Conservation (phyloP, 2,888 invertebrate species). For the Petrolisthes manimaculis region DNA sequence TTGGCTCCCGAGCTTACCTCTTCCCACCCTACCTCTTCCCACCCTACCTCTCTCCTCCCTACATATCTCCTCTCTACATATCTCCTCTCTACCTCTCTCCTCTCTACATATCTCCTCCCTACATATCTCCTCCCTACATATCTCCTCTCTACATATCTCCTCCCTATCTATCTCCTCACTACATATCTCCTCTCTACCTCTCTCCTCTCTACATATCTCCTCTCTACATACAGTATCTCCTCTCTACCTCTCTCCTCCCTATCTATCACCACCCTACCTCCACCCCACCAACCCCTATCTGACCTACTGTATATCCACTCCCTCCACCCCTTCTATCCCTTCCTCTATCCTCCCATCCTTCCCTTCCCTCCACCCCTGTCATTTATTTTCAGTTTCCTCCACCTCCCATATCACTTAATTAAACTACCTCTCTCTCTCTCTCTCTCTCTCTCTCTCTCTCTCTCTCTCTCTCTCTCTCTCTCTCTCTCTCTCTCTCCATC, state of each 20-base stretch:
- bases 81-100: background rate
- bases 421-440: conserved; percentile 4
- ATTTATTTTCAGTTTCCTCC: background rate
- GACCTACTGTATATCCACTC: too few relatives aligned
- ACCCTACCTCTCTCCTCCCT: background rate
- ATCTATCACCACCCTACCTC: too few relatives aligned
- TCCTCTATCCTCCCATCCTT: too few relatives aligned
- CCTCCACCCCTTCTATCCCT: too few relatives aligned
- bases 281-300: too few relatives aligned
- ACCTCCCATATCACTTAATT: background rate
- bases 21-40: background rate
- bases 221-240: too few relatives aligned
- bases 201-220: too few relatives aligned
- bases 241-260: too few relatives aligned
- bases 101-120: background rate
- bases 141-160: too few relatives aligned
- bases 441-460: conserved; percentile 20
- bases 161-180: background rate
- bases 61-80: background rate
- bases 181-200: too few relatives aligned
- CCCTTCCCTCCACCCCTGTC: background rate
- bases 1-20: background rate
- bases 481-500: background rate
- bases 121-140: too few relatives aligned
- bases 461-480: conserved; percentile 10